phyloP scores from a whole-genome alignment of 1,140 invertebrate genomes.

The Drosophila ananassae region DNA sequence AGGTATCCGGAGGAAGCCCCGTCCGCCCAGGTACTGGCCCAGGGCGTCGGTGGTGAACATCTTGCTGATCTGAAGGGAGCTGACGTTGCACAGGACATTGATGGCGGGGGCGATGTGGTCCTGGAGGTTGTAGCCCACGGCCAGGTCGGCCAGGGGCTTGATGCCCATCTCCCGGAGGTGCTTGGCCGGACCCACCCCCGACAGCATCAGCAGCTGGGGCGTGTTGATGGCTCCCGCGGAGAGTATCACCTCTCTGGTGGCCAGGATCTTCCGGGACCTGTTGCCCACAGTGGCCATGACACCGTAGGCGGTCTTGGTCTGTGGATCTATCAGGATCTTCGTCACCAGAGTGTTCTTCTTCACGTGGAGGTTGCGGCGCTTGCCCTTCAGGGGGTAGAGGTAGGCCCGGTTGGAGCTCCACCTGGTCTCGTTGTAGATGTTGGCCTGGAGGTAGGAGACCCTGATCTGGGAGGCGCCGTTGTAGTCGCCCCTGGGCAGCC shows the following conservation, averaged over 20 bases:
- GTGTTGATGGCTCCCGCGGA: slow-evolving; percentile 90
- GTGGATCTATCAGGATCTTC: slow-evolving; percentile 89
- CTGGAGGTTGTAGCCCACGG: slow-evolving; percentile 92
- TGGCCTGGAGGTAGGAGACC: slow-evolving; percentile 88
- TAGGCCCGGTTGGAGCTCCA: slow-evolving; percentile 91
- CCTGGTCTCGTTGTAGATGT: slow-evolving; percentile 88
- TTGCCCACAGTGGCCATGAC: slow-evolving; percentile 86
- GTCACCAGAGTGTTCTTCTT: slow-evolving; percentile 88
- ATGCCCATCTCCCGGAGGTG: slow-evolving; percentile 88
- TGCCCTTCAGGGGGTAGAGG: slow-evolving; percentile 87
- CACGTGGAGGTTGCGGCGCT: slow-evolving; percentile 88
- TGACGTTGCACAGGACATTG: slow-evolving; percentile 87
- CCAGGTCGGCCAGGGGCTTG: slow-evolving; percentile 88
- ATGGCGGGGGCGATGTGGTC: slow-evolving; percentile 91
- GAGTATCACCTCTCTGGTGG: slow-evolving; percentile 90
- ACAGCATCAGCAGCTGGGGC: slow-evolving; percentile 92
- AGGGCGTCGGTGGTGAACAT: slow-evolving; percentile 54
- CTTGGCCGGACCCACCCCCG: slow-evolving; percentile 90
- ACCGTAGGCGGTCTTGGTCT: slow-evolving; percentile 87
- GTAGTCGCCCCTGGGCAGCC: slow-evolving; percentile 89
- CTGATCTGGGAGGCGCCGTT: slow-evolving; percentile 88
- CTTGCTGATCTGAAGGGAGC: slow-evolving; percentile 47
- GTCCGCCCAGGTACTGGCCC: slow-evolving; percentile 68
- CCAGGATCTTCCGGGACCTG: slow-evolving; percentile 85
- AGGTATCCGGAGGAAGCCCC: slow-evolving; percentile 89